phyloP scores from a whole-genome alignment of 2,797 vertebrate species.

The Setipinna tenuifilis region DNA sequence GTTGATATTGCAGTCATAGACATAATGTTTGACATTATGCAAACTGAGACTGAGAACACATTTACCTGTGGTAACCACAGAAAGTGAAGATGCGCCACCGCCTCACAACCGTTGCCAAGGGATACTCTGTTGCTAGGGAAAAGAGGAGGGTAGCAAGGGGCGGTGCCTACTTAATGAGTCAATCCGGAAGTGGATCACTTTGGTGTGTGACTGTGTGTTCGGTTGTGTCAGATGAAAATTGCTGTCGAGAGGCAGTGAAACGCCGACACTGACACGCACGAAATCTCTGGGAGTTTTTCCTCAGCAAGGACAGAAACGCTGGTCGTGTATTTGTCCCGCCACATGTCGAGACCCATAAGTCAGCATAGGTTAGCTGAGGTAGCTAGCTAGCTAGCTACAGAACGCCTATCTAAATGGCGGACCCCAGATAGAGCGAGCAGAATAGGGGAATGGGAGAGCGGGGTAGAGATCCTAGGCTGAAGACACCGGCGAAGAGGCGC shows the following conservation, averaged over 20 bases:
- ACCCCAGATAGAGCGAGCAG: conserved; percentile 46
- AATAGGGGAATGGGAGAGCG: conserved; percentile 37
- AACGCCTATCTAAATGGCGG: conserved; percentile 32
- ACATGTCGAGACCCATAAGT: conserved; percentile 5
- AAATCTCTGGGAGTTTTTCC: neutral
- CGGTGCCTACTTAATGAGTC: conserved; percentile 48
- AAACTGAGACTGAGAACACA: neutral
- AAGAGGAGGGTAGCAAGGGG: conserved; percentile 48
- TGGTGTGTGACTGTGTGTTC: conserved; percentile 30
- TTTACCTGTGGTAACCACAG: neutral
- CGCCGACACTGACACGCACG: neutral
- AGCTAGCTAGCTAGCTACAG: conserved; percentile 13
- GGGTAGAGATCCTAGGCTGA: conserved; percentile 41
- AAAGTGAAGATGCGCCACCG: conserved; percentile 27
- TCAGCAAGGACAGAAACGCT: neutral
- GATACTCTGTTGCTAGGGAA: conserved; percentile 64
- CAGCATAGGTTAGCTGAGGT: neutral
- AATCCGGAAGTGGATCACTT: conserved; percentile 69
- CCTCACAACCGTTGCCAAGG: conserved; percentile 59
- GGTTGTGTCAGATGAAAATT: conserved; percentile 48
- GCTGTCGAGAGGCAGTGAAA: conserved; percentile 37
- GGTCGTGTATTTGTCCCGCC: neutral
- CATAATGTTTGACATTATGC: neutral
- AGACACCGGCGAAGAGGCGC: conserved; percentile 45
- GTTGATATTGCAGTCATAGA: neutral